Evolutionary conservation across 2,888 invertebrate species (phyloP).

Genomic region (Tipula vernalis): DNA sequence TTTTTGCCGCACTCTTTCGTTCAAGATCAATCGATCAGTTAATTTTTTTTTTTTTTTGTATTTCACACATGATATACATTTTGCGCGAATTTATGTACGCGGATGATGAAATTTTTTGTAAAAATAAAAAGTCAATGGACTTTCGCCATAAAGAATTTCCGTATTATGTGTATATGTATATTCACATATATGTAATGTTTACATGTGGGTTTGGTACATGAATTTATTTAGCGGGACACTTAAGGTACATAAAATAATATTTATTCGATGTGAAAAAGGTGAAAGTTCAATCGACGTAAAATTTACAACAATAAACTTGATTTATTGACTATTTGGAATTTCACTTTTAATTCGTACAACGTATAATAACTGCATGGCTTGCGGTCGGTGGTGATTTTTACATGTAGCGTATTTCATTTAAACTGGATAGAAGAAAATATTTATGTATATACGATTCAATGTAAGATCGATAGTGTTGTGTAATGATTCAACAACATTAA

Average conservation of each 20-base stretch:
- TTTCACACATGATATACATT: background rate
- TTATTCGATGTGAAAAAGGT: background rate
- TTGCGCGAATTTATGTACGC: background rate
- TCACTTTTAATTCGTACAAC: background rate
- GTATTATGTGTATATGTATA: too few relatives aligned
- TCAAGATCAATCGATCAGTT: background rate
- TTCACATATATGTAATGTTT: too few relatives aligned
- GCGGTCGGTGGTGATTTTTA: background rate
- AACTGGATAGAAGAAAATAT: too few relatives aligned
- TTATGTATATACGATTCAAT: too few relatives aligned
- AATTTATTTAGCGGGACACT: background rate
- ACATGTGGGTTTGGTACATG: background rate
- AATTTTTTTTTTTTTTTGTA: background rate
- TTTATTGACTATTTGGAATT: background rate
- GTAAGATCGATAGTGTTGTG: too few relatives aligned
- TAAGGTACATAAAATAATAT: background rate
- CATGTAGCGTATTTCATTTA: background rate
- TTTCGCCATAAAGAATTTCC: background rate
- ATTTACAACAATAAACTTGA: background rate
- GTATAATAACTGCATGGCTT: background rate
- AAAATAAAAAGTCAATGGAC: background rate
- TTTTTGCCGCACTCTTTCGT: background rate
- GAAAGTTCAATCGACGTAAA: background rate
- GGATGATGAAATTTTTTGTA: background rate
- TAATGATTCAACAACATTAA: too few relatives aligned